Percentiles rank a stretch among this genome's conserved stretches.
These are phyloP conservation scores for Calidris pygmaea DNA, from an alignment of 2,113 vertebrate species.

Conservation along the genomic window DNA sequence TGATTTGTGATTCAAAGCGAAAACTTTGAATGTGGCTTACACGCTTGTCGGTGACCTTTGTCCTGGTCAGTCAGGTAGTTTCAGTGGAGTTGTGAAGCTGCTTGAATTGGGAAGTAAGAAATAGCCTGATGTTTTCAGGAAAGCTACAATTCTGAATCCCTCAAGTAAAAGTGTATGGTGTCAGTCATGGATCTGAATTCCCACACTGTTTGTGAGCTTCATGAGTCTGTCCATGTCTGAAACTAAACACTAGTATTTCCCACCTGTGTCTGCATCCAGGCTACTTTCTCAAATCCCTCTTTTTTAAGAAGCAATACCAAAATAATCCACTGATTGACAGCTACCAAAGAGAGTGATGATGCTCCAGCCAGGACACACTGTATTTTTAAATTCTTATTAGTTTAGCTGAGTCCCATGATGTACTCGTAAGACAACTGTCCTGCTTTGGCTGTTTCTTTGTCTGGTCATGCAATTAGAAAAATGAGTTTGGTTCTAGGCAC, in stretches of 20 bases:
- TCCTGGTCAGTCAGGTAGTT: neutral
- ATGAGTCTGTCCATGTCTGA: neutral
- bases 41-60: neutral
- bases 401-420: neutral
- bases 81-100: neutral
- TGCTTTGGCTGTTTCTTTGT: neutral
- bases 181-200: neutral
- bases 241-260: neutral
- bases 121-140: neutral
- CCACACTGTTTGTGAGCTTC: neutral
- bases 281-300: neutral
- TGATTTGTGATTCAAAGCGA: neutral
- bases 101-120: neutral
- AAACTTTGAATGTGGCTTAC: neutral
- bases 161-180: neutral
- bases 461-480: neutral
- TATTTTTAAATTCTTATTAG: neutral
- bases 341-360: neutral
- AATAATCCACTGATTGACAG: neutral
- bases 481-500: neutral
- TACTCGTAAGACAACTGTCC: neutral
- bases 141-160: neutral
- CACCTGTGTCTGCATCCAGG: neutral
- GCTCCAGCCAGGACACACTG: neutral
- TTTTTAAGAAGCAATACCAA: neutral